A percentile compares a stretch with the other conserved stretches of the same genome.
phyloP scores from a whole-genome alignment of 1,140 invertebrate genomes.

The Apocrypta bakeri region DNA sequence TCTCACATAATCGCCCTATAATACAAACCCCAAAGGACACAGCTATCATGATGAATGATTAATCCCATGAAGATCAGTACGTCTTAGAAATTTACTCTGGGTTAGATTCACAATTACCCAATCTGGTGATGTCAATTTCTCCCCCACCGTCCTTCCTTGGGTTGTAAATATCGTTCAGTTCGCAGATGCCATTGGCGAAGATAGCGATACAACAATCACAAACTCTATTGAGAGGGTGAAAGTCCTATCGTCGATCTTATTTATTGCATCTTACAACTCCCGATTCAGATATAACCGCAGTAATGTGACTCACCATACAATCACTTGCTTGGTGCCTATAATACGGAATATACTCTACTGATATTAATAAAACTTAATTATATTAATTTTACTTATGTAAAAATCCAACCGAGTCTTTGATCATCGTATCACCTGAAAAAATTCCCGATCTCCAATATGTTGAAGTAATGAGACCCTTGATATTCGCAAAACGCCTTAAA shows the following conservation, averaged over 20 bases:
- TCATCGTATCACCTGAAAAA: slow-evolving; percentile 49
- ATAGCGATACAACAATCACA: slow-evolving; percentile 42
- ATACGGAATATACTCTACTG: neutral
- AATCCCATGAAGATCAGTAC: slow-evolving; percentile 48
- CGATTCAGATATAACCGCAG: slow-evolving; percentile 53
- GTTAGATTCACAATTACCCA: slow-evolving; percentile 17
- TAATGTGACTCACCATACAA: slow-evolving; percentile 54
- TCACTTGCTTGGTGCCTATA: slow-evolving; percentile 40
- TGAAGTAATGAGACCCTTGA: slow-evolving; percentile 34
- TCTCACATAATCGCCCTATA: neutral
- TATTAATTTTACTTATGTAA: slow-evolving; percentile 15
- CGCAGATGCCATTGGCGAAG: slow-evolving; percentile 16
- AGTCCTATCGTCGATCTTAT: slow-evolving; percentile 50
- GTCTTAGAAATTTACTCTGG: slow-evolving; percentile 44
- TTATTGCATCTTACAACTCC: slow-evolving; percentile 16
- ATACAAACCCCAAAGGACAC: neutral
- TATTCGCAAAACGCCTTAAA: too few species aligned
- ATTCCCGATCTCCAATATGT: slow-evolving; percentile 51
- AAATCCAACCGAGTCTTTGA: neutral
- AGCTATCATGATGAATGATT: slow-evolving; percentile 6
- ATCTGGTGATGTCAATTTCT: slow-evolving; percentile 50
- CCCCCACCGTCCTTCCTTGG: slow-evolving; percentile 54
- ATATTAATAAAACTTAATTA: neutral
- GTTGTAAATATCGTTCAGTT: slow-evolving; percentile 58
- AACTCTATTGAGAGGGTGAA: slow-evolving; percentile 57